Evolutionary conservation across 2,113 vertebrate species (phyloP), one percentile per base, ranked within the genome.

Genomic region (Probosciger aterrimus): DNA sequence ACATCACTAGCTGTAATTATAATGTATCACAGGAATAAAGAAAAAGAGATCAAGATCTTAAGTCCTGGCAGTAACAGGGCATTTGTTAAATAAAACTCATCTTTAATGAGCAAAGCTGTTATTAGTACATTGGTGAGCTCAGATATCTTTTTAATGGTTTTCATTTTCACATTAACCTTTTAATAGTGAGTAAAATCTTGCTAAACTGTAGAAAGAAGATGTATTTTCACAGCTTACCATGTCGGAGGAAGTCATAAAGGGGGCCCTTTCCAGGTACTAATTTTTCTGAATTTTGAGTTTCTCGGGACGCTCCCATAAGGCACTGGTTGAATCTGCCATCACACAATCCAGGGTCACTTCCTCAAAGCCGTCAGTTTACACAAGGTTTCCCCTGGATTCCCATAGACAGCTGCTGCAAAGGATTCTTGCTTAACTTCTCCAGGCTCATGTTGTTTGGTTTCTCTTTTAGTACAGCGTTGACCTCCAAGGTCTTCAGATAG

Each of bases 61-160:
- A 87, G 60, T 67, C 77, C 47, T 84, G 86, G 73, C 47, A 84
- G 69, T 86, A 89, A 75, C 65, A 60, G 78, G 69, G 62, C 69
- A 50, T 97, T 95, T 96, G 47, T 97, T 93, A 97, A 93, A 84
- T 91, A 95, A 93, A 94, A 57, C 74, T 82, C 83, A 44, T 87
- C 73, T 92, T 93, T 87, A 92, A 76, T 84, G 55, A 87, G 92
- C 90, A 96, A 92, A 92, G 88, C 65, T 93, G 52, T 92, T 93
- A 73, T 86, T 94, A 94, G 74, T 96, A 69, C 65, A 76, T 79
- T 68, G 92, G 52, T 94, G 86, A 92, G 70, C 69, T 69, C 43
- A 91, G 74, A 71, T 92, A 86, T 37, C 52, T 88, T 90, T 88
- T 86, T 88, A 91, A 94, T 75, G 64, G 30, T 55, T 93, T 96